Conservation (phyloP, 2,797 vertebrate genomes). For the Vireo griseus region DNA sequence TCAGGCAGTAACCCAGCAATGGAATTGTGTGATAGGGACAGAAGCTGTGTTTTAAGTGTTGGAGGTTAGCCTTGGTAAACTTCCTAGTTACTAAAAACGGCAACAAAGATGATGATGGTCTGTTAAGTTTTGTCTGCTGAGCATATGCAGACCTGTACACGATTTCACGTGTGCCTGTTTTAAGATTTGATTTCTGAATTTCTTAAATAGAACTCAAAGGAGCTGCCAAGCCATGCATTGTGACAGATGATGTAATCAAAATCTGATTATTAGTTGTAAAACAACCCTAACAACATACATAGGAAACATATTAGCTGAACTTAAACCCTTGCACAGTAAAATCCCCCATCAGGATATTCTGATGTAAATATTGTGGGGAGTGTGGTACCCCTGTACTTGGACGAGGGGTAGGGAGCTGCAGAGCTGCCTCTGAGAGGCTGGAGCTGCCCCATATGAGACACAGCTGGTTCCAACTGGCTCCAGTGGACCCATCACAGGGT, state of each 20-base stretch:
- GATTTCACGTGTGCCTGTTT: not conserved
- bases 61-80: not conserved
- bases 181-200: not conserved
- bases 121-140: not conserved
- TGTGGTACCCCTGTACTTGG: not conserved
- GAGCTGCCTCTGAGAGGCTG: not conserved
- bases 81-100: not conserved
- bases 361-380: not conserved
- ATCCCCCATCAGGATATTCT: not conserved
- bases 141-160: not conserved
- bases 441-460: not conserved
- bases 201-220: not conserved
- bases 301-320: not conserved
- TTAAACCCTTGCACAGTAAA: not conserved
- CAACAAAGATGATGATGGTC: not conserved
- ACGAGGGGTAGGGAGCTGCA: not conserved
- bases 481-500: not conserved
- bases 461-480: not conserved
- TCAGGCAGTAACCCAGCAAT: not conserved
- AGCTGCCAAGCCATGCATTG: not conserved
- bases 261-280: not conserved
- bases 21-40: not conserved
- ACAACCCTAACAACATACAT: not conserved
- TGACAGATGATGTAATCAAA: not conserved
- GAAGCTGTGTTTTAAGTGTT: not conserved